Evolutionary conservation across 2,888 invertebrate genomes (phyloP), one percentile per base, ranked within the genome.

Genomic region (Lysandra bellargus): DNA sequence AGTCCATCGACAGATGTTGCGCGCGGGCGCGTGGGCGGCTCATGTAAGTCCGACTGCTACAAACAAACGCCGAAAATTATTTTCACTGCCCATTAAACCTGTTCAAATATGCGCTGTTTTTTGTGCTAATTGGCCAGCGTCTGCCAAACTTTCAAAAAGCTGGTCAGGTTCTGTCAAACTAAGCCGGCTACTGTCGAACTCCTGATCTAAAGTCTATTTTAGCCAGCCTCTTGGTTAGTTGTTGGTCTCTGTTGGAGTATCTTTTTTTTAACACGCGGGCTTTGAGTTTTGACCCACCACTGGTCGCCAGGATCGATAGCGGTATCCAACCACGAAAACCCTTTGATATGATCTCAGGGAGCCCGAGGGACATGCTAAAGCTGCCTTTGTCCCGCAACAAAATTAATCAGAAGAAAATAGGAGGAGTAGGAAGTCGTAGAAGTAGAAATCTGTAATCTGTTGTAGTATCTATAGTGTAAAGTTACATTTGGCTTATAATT

Each of bases 1-100:
- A 76, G 49, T 75, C 75, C 76, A 76, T 76, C 76, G 76, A 76
- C 76, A 76, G 76, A 76, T 57, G 76, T 57, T 0, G 23, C 23
- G 76, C 76, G 76, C 33, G 76, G 76, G 76, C 33, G 57, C 53
- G 33, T 33, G 33, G 49, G 76, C 75, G 75, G 23, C 44, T 69
- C 69, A 69, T 69, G 69, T 69, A 69, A 69, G 14, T 14, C 69
- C 14, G 69, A 69, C 69, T 69, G 69, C 69, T 69, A 69, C 69
- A 69, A 69, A 69, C 69, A 69, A 69, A 69, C 69, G 69, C 69
- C 33, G 33, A 69, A 69, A 33, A 69, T 37, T 69, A 69, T 69
- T 69, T 69, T 69, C 69, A 69, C 69, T 69, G 69, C 69, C 69
- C 69, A 69, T 69, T 33, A 69, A 69, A 69, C 69, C 69, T 69